Percentiles rank a stretch among this genome's conserved stretches.
Evolutionary conservation across 2,888 invertebrate genomes (phyloP).

Genomic region (Pterostichus madidus): DNA sequence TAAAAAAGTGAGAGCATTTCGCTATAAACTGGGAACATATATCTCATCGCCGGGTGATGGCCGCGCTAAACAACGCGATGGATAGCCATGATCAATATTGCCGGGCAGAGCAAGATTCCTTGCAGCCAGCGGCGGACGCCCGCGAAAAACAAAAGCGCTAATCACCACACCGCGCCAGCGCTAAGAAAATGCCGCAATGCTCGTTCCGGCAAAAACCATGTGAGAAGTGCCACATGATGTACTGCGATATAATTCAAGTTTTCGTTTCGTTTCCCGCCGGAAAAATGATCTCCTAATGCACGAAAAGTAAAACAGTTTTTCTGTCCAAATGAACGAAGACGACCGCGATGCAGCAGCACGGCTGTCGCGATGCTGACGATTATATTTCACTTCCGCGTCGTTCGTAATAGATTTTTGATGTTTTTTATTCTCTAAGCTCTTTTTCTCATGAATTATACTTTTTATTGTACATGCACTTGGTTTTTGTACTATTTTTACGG

Average conservation of each 20-base stretch:
- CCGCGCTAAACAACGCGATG: constrained; percentile 56
- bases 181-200: constrained; percentile 51
- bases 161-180: constrained; percentile 37
- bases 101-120: background rate
- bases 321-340: constrained; percentile 24
- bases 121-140: constrained; percentile 25
- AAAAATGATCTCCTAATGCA: constrained; percentile 56
- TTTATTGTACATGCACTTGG: constrained; percentile 22
- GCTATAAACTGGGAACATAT: constrained; percentile 58
- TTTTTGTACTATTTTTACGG: constrained; percentile 45
- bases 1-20: constrained; percentile 62
- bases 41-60: constrained; percentile 37
- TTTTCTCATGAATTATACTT: constrained; percentile 46
- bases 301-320: constrained; percentile 55
- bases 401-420: constrained; percentile 59
- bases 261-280: constrained; percentile 54
- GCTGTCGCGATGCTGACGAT: constrained; percentile 30
- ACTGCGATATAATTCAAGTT: constrained; percentile 66
- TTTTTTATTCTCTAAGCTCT: constrained; percentile 49
- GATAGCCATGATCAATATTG: constrained; percentile 47
- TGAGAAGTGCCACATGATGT: constrained; percentile 64
- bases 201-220: constrained; percentile 47
- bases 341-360: background rate
- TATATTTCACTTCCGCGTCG: constrained; percentile 53
- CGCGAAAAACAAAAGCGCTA: constrained; percentile 63